Conservation (phyloP, 2,888 invertebrate species). For the Acleris literana region DNA sequence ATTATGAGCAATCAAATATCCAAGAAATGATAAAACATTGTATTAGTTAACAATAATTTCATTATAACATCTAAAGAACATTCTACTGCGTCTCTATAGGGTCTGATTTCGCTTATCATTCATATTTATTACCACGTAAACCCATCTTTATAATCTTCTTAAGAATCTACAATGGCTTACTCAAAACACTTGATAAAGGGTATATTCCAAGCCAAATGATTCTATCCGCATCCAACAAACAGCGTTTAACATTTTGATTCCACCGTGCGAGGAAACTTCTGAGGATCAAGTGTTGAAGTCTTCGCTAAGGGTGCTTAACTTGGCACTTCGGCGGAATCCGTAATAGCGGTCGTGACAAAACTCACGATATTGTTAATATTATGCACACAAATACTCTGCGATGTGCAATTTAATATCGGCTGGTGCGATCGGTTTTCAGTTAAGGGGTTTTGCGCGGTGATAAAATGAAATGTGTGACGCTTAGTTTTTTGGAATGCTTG, state of each 20-base stretch:
- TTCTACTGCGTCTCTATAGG: too few relatives aligned
- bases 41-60: too few relatives aligned
- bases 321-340: slow-evolving; percentile 64
- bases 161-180: not conserved
- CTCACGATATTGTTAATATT: slow-evolving; percentile 58
- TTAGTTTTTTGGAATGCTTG: not conserved
- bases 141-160: not conserved
- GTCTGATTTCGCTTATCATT: too few relatives aligned
- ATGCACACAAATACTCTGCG: slow-evolving; percentile 42
- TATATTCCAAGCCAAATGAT: slow-evolving; percentile 14
- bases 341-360: slow-evolving; percentile 70
- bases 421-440: slow-evolving; percentile 29
- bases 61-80: too few relatives aligned
- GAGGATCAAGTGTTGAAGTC: slow-evolving; percentile 63
- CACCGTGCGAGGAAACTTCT: slow-evolving; percentile 50
- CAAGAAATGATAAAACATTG: too few relatives aligned
- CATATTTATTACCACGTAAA: too few relatives aligned
- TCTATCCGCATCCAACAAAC: slow-evolving; percentile 34
- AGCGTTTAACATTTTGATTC: slow-evolving; percentile 37
- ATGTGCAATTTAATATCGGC: slow-evolving; percentile 36
- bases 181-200: slow-evolving; percentile 6
- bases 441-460: slow-evolving; percentile 5
- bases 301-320: slow-evolving; percentile 66
- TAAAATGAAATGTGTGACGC: not conserved
- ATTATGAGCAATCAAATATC: too few relatives aligned